Conservation (phyloP, 2,888 invertebrate genomes). For the Ceriagrion tenellum region DNA sequence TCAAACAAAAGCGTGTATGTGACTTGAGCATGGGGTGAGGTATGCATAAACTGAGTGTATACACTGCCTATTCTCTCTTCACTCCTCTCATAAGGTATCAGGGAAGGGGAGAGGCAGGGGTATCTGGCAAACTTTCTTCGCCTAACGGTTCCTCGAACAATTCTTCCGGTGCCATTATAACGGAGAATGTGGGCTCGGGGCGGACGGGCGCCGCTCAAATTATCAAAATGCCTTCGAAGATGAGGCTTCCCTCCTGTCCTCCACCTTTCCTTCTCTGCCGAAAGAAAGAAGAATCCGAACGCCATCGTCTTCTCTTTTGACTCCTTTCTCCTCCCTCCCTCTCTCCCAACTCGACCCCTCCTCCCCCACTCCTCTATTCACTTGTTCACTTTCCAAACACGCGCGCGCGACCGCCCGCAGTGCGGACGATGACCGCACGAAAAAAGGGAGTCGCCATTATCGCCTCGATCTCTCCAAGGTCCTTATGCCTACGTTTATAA, state of each 20-base stretch:
- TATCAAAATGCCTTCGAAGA: slow-evolving; percentile 30
- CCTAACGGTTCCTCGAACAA: slow-evolving; percentile 47
- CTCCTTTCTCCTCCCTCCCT: too few species aligned
- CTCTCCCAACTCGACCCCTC: neutral
- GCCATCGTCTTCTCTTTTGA: neutral
- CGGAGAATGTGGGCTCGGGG: neutral
- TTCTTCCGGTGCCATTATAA: slow-evolving; percentile 57
- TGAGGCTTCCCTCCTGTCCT: too few species aligned
- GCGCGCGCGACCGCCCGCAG: too few species aligned
- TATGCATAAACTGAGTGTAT: neutral
- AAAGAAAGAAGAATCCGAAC: neutral
- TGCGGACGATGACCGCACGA: too few species aligned
- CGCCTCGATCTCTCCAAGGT: too few species aligned
- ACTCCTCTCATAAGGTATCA: too few species aligned
- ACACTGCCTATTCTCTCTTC: neutral
- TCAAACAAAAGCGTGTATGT: neutral
- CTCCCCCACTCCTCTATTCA: too few species aligned
- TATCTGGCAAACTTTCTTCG: slow-evolving; percentile 42
- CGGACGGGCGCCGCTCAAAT: slow-evolving; percentile 14
- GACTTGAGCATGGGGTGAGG: too few species aligned
- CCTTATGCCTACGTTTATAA: too few species aligned
- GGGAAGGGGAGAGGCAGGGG: neutral
- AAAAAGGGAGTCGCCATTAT: too few species aligned
- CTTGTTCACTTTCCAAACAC: too few species aligned
- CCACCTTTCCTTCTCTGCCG: too few species aligned